Base-by-base conservation (phyloP, 64 coral and sea anemone species). In the Orbicella faveolata region DNA sequence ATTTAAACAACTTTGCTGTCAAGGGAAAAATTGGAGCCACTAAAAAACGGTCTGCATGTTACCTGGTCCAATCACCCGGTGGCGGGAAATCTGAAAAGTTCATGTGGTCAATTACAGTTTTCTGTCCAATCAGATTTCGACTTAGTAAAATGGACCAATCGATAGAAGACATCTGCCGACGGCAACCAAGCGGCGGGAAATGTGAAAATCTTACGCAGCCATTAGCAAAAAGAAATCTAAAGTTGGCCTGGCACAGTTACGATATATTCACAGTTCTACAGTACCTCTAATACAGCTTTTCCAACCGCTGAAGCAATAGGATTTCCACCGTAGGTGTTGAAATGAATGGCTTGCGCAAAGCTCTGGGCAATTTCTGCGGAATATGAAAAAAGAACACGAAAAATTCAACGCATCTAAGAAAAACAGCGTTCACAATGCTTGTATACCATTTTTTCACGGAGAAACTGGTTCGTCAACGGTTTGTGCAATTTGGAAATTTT, bases 271-370 rank as follows among this genome's bases (percentile, higher is more conserved):
- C 54, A 57, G 7, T 57, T 59, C 53, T 63, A 63, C 74, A 74
- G 62, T 86, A 99, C 97, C 91, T 99, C 97, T 11, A 99, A 37
- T 9, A 99, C 97, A 75, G 97, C 94, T 74, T 93, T 88, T 26
- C 94, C 97, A 75, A 99, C 97, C 18, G 97, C 88, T 76, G 82
- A 91, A 34, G 94, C 85, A 3, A 99, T 23, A 4, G 97, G 81
- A 34, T 99, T 99, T 19, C 97, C 97, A 62, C 97, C 97, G 83
- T 83, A 99, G 5, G 97, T 99, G 82, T 99, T 99, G 36, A 99
- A 99, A 86, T 99, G 94, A 44, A 99, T 21, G 1, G 97, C 94
- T 74, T 93, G 52, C 21, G 90, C 78, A 77, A 98, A 95, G 14
- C 87, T 93, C 52, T 93, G 70, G 21, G 97, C 94, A 34, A 99